Evolutionary conservation across 2,888 invertebrate genomes (phyloP).

Genomic region (Gymnoscelis rufifasciata): DNA sequence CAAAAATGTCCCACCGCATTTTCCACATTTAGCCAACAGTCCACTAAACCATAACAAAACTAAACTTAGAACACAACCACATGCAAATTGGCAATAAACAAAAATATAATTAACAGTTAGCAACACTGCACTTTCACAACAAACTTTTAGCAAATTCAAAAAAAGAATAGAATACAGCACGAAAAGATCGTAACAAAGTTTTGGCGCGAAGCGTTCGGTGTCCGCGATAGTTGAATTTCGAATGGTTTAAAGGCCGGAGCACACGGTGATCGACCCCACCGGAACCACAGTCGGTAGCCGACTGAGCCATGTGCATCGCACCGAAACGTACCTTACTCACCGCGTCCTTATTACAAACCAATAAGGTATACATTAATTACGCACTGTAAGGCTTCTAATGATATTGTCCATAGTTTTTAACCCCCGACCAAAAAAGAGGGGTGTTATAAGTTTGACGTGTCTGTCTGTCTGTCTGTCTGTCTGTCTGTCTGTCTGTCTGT

Average conservation of each 20-base stretch:
- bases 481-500: too few species aligned
- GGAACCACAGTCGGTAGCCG: conserved; percentile 77
- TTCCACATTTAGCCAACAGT: conserved; percentile 43
- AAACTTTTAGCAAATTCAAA: conserved; percentile 14
- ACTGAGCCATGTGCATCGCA: conserved; percentile 72
- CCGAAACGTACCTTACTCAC: conserved; percentile 59
- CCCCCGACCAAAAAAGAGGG: too few species aligned
- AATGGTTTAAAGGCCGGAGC: conserved; percentile 59
- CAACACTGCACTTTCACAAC: conserved; percentile 23
- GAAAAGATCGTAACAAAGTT: conserved; percentile 29
- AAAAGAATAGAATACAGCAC: conserved; percentile 25
- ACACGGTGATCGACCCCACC: conserved; percentile 77
- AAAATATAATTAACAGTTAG: conserved; percentile 11
- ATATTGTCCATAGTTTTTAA: conserved; percentile 63
- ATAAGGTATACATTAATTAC: conserved; percentile 26
- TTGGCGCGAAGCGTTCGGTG: conserved; percentile 57
- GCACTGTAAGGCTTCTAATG: conserved; percentile 40
- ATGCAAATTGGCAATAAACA: conserved; percentile 20
- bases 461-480: too few species aligned
- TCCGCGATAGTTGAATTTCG: conserved; percentile 49
- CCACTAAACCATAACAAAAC: conserved; percentile 39
- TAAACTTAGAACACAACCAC: conserved; percentile 27
- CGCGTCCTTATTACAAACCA: conserved; percentile 28
- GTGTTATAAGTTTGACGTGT: too few species aligned
- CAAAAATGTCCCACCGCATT: conserved; percentile 55